Conservation (phyloP, 2,888 invertebrate genomes). For the Cantharis rustica region DNA sequence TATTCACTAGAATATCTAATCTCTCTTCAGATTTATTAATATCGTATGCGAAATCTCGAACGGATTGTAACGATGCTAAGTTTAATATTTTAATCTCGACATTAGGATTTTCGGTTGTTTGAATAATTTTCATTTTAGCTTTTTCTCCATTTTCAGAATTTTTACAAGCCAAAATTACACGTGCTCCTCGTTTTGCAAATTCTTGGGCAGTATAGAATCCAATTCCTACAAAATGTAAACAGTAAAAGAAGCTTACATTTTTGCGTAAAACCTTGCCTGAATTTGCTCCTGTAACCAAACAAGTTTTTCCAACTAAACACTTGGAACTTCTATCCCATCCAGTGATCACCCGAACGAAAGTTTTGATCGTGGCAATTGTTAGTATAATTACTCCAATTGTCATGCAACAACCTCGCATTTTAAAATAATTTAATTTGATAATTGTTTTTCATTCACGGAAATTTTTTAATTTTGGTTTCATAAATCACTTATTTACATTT, state of each 20-base stretch:
- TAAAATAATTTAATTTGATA: not conserved
- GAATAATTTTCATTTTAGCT: slow-evolving; percentile 40
- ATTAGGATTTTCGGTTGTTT: slow-evolving; percentile 47
- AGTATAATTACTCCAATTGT: not conserved
- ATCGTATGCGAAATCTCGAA: slow-evolving; percentile 65
- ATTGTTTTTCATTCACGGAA: not conserved
- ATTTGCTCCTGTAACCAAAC: slow-evolving; percentile 50
- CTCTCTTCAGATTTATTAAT: slow-evolving; percentile 60
- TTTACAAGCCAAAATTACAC: slow-evolving; percentile 61
- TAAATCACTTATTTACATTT: not conserved
- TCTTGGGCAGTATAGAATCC: slow-evolving; percentile 55
- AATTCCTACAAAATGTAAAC: slow-evolving; percentile 46
- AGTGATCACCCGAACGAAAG: slow-evolving; percentile 21
- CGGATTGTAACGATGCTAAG: slow-evolving; percentile 60
- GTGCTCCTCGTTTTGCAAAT: slow-evolving; percentile 58
- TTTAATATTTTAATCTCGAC: slow-evolving; percentile 57
- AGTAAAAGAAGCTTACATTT: not conserved
- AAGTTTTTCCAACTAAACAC: slow-evolving; percentile 47
- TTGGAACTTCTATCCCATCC: slow-evolving; percentile 44
- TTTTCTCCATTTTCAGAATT: slow-evolving; percentile 47
- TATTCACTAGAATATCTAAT: slow-evolving; percentile 68
- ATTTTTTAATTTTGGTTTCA: not conserved
- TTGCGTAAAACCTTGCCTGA: slow-evolving; percentile 29
- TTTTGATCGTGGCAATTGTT: not conserved
- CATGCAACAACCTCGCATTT: not conserved